phyloP scores from a whole-genome alignment of 2,888 invertebrate species.

The Microctonus aethiopoides region DNA sequence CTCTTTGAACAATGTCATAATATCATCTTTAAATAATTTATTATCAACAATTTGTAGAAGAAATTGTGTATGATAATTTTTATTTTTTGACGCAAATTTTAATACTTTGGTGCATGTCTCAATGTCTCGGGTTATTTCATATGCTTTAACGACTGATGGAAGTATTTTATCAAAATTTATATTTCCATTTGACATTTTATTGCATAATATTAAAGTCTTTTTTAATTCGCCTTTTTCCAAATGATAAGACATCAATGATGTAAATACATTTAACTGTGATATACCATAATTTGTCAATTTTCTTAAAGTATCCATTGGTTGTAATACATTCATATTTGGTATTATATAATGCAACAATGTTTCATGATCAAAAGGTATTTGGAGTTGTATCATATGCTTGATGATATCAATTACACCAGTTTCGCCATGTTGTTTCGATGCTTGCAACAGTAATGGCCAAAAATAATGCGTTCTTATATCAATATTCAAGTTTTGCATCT shows the following conservation, averaged over 20 bases:
- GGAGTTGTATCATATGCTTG: slow-evolving; percentile 69
- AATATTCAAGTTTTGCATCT: slow-evolving; percentile 66
- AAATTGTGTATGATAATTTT: slow-evolving; percentile 72
- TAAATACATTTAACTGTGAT: slow-evolving; percentile 62
- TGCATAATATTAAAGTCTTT: slow-evolving; percentile 33
- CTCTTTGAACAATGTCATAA: slow-evolving; percentile 52
- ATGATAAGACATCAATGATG: slow-evolving; percentile 69
- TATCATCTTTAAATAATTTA: slow-evolving; percentile 61
- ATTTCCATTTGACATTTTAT: slow-evolving; percentile 62
- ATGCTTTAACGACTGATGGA: slow-evolving; percentile 68
- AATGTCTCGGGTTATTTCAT: slow-evolving; percentile 68
- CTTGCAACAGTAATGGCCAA: slow-evolving; percentile 73
- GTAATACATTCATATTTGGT: slow-evolving; percentile 69
- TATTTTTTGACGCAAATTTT: slow-evolving; percentile 68
- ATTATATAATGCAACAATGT: slow-evolving; percentile 71
- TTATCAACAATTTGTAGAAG: slow-evolving; percentile 68
- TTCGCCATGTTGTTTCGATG: slow-evolving; percentile 70
- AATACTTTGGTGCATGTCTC: slow-evolving; percentile 68
- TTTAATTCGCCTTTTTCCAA: slow-evolving; percentile 67
- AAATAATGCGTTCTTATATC: slow-evolving; percentile 73
- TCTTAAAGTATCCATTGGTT: slow-evolving; percentile 69
- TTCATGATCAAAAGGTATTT: slow-evolving; percentile 71
- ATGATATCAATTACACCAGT: slow-evolving; percentile 70
- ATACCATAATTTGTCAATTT: slow-evolving; percentile 69
- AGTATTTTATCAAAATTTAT: slow-evolving; percentile 69